Evolutionary conservation across 1,140 invertebrate genomes (phyloP), one percentile per base, ranked within the genome.

Genomic region (Drosophila sechellia): DNA sequence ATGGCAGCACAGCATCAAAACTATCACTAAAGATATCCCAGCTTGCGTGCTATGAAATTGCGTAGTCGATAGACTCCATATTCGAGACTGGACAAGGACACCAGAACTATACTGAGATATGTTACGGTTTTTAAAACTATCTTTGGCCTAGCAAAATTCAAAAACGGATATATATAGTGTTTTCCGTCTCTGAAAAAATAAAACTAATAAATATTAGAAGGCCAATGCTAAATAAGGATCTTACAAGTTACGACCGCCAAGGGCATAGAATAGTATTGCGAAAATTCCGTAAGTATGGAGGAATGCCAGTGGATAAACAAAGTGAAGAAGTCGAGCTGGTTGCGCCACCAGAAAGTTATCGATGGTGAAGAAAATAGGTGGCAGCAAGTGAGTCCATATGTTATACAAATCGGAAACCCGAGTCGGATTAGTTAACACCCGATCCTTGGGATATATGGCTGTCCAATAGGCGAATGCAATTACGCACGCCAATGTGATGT

Each of bases 281-380:
- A 97, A 97, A 10, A 94, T 42, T 0, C 94, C 57, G 80, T 97
- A 97, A 0, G 90, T 59, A 0, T 94, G 43, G 0, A 93, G 93
- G 69, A 96, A 93, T 4, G 93, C 72, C 0, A 95, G 64, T 0
- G 95, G 94, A 91, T 95, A 95, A 92, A 96, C 94, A 78, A 95
- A 94, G 79, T 96, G 95, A 2, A 94, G 81, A 1, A 97, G 55
- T 25, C 94, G 93, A 8, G 95, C 93, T 0, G 96, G 96, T 53
- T 96, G 94, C 3, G 93, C 93, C 0, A 95, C 95, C 2, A 96
- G 77, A 22, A 94, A 93, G 17, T 97, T 85, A 91, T 97, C 96
- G 1, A 95, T 43, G 1, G 96, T 72, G 93, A 96, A 96, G 13
- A 95, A 79, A 0, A 95, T 50, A 2, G 94, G 94, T 86, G 97